Base-by-base conservation (phyloP, 2,797 vertebrate species). In the Lutjanus argentimaculatus region DNA sequence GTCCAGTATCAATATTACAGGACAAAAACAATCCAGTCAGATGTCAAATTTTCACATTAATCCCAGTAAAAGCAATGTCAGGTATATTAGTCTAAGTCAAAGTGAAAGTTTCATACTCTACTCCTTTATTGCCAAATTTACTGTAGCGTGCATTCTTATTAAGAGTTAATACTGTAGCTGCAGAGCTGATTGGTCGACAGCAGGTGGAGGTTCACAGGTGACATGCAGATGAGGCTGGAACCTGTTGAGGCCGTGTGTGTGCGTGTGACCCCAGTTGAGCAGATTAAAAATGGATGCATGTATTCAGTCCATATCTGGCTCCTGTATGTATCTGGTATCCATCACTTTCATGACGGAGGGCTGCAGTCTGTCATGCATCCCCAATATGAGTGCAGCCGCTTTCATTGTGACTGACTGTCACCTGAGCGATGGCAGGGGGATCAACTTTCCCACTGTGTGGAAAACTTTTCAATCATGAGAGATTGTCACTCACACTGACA, bases 211-310 rank as follows among this genome's bases (percentile, higher is more conserved):
- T 74, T 81, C 40, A 52, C 70, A 67, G 75, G 77, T 85, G 75
- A 88, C 72, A 58, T 17, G 52, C 65, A 75, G 79, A 72, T 79
- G 86, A 78, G 75, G 46, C 52, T 69, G 51, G 53, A 51, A 16
- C 7, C 68, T n/a, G 14, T 43, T 48, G 46, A 52, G 48, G 36
- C 25, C 21, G 42, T 16, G 52, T 43, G n/a, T 25, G 46, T 36
- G 25, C 21, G 42, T 52, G 30, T 69, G 62, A 64, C 65, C 48
- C 15, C n/a, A 45, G 16, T 13, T 6, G 72, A 76, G 68, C 62
- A 75, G 42, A 94, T 95, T 88, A 94, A 95, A 93, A 88, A 94
- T 93, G 70, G 64, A 95, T 90, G 89, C 40, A 7, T 57, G 52
- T 66, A 86, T 88, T 89, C 77, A 78, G 56, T 75, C 77, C 70